Evolutionary conservation across 2,888 invertebrate species (phyloP), one percentile per base, ranked within the genome.

Genomic region (Perizoma affinitatum): DNA sequence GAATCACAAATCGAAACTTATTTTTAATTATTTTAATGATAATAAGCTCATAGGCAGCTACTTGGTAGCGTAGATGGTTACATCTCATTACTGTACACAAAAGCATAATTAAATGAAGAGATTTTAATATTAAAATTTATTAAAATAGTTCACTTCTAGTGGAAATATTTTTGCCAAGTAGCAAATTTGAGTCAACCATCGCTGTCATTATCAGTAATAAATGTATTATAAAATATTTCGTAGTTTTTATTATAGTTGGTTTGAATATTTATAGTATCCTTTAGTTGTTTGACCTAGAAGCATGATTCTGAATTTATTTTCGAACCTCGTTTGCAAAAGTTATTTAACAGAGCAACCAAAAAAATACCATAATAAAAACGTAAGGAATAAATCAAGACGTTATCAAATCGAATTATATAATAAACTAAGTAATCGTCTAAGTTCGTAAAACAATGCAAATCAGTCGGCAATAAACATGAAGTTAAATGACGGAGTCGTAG

Each of bases 171-270:
- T 92, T 92, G 91, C 91, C 90, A 86, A 90, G 91, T 92, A 92
- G 92, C 88, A 86, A 86, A 87, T 87, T 90, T 75, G 84, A 91
- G 89, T 92, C 91, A 89, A 90, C 84, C 88, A 87, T 90, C 86
- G 91, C 92, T 92, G 88, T 92, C 91, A 92, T 91, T 90, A 90
- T 90, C 85, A 91, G 90, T 92, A 91, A 91, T 91, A 91, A 91
- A 91, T 91, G 90, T 92, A 91, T 86, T 84, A 88, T 90, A 88
- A 90, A 87, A 83, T 80, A 77, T 75, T 67, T 67, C 54, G 75
- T 82, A 72, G 76, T 80, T 82, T 82, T 75, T 75, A 68, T 79
- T 78, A 55, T 66, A 43, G 45, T 40, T 5, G 0, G 22, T 38
- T 50, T 7, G 5, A 48, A 44, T 44, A 3, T 44, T 10, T 4